A percentile compares a stretch with the other conserved stretches of the same genome.
phyloP scores from a whole-genome alignment of 2,113 vertebrate genomes.

The Lethenteron camtschaticum region DNA sequence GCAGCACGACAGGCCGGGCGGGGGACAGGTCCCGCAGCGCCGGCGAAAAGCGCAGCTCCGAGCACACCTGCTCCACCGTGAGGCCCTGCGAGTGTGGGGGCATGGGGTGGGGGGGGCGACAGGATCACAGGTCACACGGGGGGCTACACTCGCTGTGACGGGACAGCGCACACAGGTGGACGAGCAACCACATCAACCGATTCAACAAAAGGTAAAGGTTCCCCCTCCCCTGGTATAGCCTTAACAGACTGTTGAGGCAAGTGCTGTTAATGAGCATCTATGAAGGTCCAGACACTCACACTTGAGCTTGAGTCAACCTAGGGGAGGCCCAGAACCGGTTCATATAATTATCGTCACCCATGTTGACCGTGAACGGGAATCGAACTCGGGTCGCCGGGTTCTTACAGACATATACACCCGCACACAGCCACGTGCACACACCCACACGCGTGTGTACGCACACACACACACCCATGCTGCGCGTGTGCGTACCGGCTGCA shows the following conservation, averaged over 20 bases:
- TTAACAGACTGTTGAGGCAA: neutral
- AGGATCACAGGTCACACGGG: neutral
- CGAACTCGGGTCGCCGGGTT: neutral
- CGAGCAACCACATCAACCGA: neutral
- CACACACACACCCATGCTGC: neutral
- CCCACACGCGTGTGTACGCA: neutral
- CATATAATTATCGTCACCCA: neutral
- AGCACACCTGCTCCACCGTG: constrained; percentile 66
- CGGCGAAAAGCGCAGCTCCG: constrained; percentile 55
- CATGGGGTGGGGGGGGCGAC: constrained; percentile 1
- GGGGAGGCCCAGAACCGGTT: no score
- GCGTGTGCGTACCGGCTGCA: constrained; percentile 44
- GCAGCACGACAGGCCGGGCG: constrained; percentile 45
- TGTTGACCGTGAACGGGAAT: neutral
- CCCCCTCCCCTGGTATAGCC: neutral
- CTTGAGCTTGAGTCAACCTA: no score
- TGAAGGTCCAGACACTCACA: no score
- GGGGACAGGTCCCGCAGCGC: constrained; percentile 39
- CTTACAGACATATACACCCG: neutral
- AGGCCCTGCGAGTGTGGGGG: constrained; percentile 36
- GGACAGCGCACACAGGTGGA: neutral
- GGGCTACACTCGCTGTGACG: neutral
- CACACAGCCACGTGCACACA: neutral
- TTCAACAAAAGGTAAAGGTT: neutral
- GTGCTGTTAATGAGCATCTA: neutral